Evolutionary conservation across 1,140 invertebrate genomes (phyloP).

Genomic region (Teleogryllus occipitalis): DNA sequence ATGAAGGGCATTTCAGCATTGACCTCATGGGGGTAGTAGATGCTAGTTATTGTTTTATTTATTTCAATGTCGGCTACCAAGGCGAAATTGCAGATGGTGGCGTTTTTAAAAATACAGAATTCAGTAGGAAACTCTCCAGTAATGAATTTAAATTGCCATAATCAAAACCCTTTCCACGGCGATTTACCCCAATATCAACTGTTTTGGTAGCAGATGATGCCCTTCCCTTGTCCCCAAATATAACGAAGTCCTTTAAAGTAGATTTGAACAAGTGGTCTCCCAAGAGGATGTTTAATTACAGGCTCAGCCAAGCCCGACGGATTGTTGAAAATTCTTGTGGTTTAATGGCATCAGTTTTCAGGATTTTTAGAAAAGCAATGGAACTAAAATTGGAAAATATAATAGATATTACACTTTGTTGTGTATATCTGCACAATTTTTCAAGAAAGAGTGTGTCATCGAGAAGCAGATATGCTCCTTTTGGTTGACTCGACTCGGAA

Average conservation of each 20-base stretch:
- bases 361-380: slow-evolving; percentile 3
- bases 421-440: too few relatives aligned
- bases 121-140: not conserved
- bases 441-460: too few relatives aligned
- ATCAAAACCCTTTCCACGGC: not conserved
- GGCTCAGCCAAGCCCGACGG: not conserved
- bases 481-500: too few relatives aligned
- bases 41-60: not conserved
- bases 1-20: not conserved
- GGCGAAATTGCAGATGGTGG: not conserved
- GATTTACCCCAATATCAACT: not conserved
- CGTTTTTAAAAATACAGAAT: not conserved
- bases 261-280: not conserved
- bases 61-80: not conserved
- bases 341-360: not conserved
- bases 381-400: too few relatives aligned
- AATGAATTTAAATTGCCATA: not conserved
- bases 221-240: not conserved
- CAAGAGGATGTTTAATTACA: not conserved
- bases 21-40: not conserved
- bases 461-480: too few relatives aligned
- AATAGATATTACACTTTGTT: too few relatives aligned
- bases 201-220: not conserved
- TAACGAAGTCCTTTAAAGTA: not conserved
- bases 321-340: not conserved